Percentiles rank a stretch among this genome's conserved stretches.
Evolutionary conservation across 2,797 vertebrate species (phyloP).

Genomic region (Spondyliosoma cantharus): DNA sequence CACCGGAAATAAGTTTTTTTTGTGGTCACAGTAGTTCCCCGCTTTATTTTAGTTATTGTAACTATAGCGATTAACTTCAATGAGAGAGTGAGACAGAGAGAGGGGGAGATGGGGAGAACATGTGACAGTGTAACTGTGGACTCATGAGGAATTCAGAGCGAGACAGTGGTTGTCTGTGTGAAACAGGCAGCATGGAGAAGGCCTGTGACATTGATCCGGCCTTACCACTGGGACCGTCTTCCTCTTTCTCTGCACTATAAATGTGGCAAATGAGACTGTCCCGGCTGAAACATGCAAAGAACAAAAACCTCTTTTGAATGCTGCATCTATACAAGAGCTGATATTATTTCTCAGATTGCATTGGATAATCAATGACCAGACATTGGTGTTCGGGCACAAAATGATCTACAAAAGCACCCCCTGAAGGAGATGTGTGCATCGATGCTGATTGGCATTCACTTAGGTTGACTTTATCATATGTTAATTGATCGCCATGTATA

Average conservation of each 20-base stretch:
- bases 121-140: conserved; percentile 74
- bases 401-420: neutral
- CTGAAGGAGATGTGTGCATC: neutral
- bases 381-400: neutral
- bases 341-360: neutral
- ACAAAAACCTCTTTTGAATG: conserved; percentile 6
- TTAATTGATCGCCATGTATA: neutral
- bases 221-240: conserved; percentile 43
- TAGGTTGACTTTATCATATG: neutral
- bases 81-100: conserved; percentile 7
- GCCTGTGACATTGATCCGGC: conserved; percentile 71
- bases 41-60: conserved; percentile 66
- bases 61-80: conserved; percentile 58
- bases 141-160: conserved; percentile 64
- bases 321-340: neutral
- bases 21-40: conserved; percentile 60
- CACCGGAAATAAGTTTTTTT: conserved; percentile 59
- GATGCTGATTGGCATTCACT: neutral
- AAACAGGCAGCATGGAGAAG: conserved; percentile 67
- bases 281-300: conserved; percentile 10
- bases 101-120: conserved; percentile 53
- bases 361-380: neutral
- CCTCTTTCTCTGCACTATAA: conserved; percentile 42
- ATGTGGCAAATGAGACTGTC: conserved; percentile 24
- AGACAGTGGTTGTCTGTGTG: conserved; percentile 76